phyloP scores from a whole-genome alignment of 2,113 vertebrate genomes.

The Seriola dumerili region DNA sequence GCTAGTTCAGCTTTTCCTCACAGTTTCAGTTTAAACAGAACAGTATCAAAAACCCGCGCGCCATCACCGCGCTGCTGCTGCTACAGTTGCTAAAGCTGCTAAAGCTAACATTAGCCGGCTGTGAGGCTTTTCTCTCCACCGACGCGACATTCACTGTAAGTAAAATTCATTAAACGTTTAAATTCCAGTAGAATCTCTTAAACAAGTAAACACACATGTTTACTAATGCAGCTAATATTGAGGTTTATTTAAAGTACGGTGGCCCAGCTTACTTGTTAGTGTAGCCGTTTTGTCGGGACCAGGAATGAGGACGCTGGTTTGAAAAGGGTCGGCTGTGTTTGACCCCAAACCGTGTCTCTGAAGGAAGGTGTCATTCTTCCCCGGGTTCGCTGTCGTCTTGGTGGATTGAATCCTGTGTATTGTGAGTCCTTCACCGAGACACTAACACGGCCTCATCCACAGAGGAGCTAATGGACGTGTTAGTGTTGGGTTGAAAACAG shows the following conservation, averaged over 20 bases:
- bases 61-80: conserved; percentile 5
- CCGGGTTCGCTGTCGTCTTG: no score
- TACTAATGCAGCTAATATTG: neutral
- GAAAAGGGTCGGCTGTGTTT: no score
- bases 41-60: neutral
- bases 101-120: conserved; percentile 55
- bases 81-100: conserved; percentile 56
- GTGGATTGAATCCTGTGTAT: neutral
- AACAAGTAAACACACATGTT: neutral
- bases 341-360: no score
- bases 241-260: neutral
- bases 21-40: neutral
- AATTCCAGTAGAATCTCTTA: neutral
- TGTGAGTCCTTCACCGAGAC: no score
- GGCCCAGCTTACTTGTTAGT: neutral
- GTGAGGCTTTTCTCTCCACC: conserved; percentile 29
- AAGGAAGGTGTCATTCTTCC: no score
- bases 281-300: neutral
- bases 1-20: neutral
- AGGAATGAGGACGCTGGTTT: neutral
- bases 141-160: conserved; percentile 60
- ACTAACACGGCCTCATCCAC: no score
- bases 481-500: neutral
- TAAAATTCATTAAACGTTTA: neutral
- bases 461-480: neutral